These are phyloP conservation scores for Margaritifera margaritifera DNA, from an alignment of 2,888 invertebrate species.

Conservation along the genomic window DNA sequence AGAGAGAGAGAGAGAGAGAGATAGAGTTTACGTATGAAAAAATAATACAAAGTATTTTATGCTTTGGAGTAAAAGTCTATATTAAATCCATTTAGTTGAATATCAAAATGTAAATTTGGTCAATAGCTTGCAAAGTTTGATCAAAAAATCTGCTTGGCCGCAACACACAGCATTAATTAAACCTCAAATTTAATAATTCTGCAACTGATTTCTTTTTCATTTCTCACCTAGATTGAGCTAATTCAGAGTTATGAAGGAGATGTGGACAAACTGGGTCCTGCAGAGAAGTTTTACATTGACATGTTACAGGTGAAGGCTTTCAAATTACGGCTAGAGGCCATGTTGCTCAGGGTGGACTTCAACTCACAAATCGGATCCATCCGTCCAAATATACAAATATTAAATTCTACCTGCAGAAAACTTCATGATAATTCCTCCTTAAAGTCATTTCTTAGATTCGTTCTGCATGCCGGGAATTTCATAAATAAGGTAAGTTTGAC, in stretches of 20 bases:
- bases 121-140: too few relatives aligned
- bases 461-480: constrained; percentile 96
- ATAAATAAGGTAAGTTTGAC: constrained; percentile 84
- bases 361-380: constrained; percentile 89
- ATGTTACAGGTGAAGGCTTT: constrained; percentile 78
- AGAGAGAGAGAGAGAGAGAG: too few relatives aligned
- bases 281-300: constrained; percentile 74
- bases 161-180: too few relatives aligned
- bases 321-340: constrained; percentile 93
- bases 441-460: constrained; percentile 93
- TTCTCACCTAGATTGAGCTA: constrained; percentile 59
- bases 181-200: neutral
- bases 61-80: too few relatives aligned
- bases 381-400: constrained; percentile 91
- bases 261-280: constrained; percentile 72
- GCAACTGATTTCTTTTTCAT: neutral
- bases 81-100: too few relatives aligned
- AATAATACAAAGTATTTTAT: too few relatives aligned
- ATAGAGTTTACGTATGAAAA: too few relatives aligned
- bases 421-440: constrained; percentile 79
- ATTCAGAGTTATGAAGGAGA: constrained; percentile 72
- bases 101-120: too few relatives aligned
- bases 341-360: constrained; percentile 96
- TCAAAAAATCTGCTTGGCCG: too few relatives aligned
- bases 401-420: constrained; percentile 89